A percentile compares a stretch with the other conserved stretches of the same genome.
Conservation (phyloP, 1,140 invertebrate genomes). For the Aphaenogaster floridana region DNA sequence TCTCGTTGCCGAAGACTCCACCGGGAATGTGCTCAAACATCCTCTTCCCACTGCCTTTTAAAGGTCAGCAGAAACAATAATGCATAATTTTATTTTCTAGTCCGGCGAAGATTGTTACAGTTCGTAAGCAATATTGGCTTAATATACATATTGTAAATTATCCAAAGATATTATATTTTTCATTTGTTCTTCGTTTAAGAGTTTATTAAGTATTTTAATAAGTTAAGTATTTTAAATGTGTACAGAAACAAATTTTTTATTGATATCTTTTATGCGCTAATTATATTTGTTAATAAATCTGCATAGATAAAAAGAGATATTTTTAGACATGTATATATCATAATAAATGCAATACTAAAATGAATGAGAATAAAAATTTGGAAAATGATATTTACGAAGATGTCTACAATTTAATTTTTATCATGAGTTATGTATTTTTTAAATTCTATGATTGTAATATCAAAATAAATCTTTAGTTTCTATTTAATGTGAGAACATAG, state of each 20-base stretch:
- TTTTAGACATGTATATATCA: constrained; percentile 8
- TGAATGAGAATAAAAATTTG: constrained; percentile 24
- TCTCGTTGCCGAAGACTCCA: constrained; percentile 85
- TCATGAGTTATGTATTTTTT: not conserved
- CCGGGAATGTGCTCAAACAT: constrained; percentile 86
- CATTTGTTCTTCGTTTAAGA: not conserved
- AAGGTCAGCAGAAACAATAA: constrained; percentile 58
- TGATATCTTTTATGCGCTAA: constrained; percentile 19
- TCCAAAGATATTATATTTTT: constrained; percentile 17
- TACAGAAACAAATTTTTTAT: constrained; percentile 20
- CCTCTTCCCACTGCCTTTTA: constrained; percentile 84
- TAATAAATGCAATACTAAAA: not conserved
- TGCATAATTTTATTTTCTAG: constrained; percentile 42
- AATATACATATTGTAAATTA: constrained; percentile 38
- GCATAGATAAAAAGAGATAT: constrained; percentile 22
- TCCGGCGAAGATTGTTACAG: constrained; percentile 4
- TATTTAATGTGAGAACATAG: not conserved
- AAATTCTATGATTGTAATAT: not conserved
- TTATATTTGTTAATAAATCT: constrained; percentile 36
- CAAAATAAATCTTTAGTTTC: not conserved
- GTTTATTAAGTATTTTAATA: constrained; percentile 9
- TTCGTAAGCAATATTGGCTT: constrained; percentile 49
- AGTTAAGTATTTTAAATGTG: not conserved
- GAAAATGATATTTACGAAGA: not conserved
- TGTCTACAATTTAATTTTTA: not conserved